These are phyloP conservation scores for Acridotheres tristis DNA, from an alignment of 2,797 vertebrate species.

Conservation along the genomic window DNA sequence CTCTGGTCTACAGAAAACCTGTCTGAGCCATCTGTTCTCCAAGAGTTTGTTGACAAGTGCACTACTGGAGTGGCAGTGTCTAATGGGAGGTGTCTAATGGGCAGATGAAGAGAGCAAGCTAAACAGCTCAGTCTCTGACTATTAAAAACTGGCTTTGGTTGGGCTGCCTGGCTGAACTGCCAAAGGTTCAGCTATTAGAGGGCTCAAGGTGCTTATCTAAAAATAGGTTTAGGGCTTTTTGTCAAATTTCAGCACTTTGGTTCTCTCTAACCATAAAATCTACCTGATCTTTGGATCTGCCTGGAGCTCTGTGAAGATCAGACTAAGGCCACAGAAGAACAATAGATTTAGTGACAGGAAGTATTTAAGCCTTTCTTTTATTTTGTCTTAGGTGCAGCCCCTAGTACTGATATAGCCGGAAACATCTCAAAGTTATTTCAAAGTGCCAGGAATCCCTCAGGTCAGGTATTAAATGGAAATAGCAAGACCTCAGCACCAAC, in stretches of 20 bases:
- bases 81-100: not conserved
- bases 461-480: not conserved
- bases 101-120: not conserved
- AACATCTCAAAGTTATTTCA: not conserved
- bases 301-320: not conserved
- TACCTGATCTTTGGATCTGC: not conserved
- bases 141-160: not conserved
- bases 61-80: not conserved
- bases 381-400: not conserved
- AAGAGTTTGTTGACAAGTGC: not conserved
- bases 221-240: not conserved
- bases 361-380: not conserved
- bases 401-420: not conserved
- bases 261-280: not conserved
- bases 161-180: not conserved
- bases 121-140: not conserved
- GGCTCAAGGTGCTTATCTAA: not conserved
- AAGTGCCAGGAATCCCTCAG: not conserved
- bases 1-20: not conserved
- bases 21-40: not conserved
- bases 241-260: not conserved
- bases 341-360: not conserved
- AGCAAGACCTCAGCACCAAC: not conserved
- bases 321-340: not conserved
- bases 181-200: not conserved